Conservation (phyloP, 2,113 vertebrate species). For the Oxyura jamaicensis region DNA sequence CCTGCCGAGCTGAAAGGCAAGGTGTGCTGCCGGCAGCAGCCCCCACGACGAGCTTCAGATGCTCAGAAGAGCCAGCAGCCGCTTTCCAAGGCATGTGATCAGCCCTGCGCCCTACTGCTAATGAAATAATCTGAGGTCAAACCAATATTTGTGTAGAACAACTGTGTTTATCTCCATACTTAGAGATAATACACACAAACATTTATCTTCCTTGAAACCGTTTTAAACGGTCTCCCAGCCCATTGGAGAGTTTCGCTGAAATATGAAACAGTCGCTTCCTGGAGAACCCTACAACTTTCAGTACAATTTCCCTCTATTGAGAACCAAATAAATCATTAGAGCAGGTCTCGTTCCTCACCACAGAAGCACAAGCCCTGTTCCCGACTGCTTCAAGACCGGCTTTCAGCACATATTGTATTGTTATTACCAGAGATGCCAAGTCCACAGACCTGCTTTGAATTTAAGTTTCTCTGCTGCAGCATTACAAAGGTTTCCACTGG, state of each 20-base stretch:
- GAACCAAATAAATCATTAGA: background rate
- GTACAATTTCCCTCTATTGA: background rate
- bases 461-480: slow-evolving; percentile 36
- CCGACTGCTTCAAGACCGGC: background rate
- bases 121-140: slow-evolving; percentile 30
- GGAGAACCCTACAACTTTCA: background rate
- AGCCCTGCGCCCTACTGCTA: background rate
- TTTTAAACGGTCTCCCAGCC: slow-evolving; percentile 14
- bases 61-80: background rate
- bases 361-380: background rate
- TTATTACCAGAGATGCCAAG: slow-evolving; percentile 34
- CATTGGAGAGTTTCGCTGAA: background rate
- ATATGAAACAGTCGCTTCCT: background rate
- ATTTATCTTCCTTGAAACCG: slow-evolving; percentile 40
- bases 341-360: accelerated
- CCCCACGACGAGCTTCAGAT: background rate
- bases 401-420: slow-evolving; percentile 1
- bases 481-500: slow-evolving; percentile 59
- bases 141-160: slow-evolving; percentile 36
- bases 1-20: background rate
- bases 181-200: slow-evolving; percentile 28
- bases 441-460: slow-evolving; percentile 56
- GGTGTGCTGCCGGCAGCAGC: accelerated
- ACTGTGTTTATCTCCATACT: slow-evolving; percentile 21
- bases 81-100: background rate